phyloP scores from a whole-genome alignment of 2,888 invertebrate genomes.

The Eugnorisma glareosa region DNA sequence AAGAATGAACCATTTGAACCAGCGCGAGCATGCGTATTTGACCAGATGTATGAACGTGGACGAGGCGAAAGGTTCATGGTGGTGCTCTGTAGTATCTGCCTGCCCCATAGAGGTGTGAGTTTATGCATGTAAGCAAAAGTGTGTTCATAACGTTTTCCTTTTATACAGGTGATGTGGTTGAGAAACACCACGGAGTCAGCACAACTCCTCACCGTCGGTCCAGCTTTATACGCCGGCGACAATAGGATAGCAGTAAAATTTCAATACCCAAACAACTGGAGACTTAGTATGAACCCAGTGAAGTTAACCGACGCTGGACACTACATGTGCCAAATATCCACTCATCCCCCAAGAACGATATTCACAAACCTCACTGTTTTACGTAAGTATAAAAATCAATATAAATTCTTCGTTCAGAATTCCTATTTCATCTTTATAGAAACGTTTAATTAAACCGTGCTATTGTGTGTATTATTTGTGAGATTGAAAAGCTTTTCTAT shows the following conservation, averaged over 20 bases:
- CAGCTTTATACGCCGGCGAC: constrained; percentile 92
- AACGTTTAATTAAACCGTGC: constrained; percentile 47
- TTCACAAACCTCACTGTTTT: constrained; percentile 94
- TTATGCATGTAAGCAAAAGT: not conserved
- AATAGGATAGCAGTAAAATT: constrained; percentile 92
- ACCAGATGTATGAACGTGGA: too few species aligned
- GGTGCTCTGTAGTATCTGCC: not conserved
- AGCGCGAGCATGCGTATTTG: too few species aligned
- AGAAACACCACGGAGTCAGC: constrained; percentile 92
- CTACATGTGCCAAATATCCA: constrained; percentile 95
- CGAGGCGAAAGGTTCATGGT: not conserved
- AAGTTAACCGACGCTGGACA: constrained; percentile 93
- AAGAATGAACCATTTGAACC: too few species aligned
- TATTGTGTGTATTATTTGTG: constrained; percentile 51
- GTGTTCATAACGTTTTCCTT: not conserved
- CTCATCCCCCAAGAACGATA: constrained; percentile 94
- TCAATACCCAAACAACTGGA: constrained; percentile 94
- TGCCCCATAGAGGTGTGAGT: not conserved
- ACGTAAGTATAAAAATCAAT: constrained; percentile 88
- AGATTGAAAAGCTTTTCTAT: constrained; percentile 28
- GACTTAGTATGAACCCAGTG: constrained; percentile 93
- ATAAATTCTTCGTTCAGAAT: not conserved
- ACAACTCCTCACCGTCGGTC: constrained; percentile 92
- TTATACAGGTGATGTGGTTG: constrained; percentile 92
- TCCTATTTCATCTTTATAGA: constrained; percentile 15